Evolutionary conservation across 2,888 invertebrate species (phyloP), one percentile per base, ranked within the genome.

Genomic region (Trilocha varians): DNA sequence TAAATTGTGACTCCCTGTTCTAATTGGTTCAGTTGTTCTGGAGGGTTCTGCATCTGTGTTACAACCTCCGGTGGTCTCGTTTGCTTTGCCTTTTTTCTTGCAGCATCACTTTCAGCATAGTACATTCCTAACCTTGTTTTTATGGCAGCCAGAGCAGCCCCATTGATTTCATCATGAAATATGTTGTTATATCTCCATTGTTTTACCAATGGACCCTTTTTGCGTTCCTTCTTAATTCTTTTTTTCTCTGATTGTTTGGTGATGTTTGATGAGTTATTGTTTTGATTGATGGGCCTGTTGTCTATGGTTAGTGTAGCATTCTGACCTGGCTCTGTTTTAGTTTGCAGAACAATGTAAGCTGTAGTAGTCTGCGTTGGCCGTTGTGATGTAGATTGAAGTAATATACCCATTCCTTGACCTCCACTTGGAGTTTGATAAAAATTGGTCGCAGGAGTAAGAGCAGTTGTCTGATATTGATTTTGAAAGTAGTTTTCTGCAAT

Each of bases 101-200:
- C 82, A 11, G 79, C 82, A 63, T 84, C 84, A 71, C 77, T 83
- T 50, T 87, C 86, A 17, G 85, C 82, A 62, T 86, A 86, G 48
- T 87, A 87, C 82, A 86, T 84, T 3, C 78, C 82, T 17, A 87
- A 65, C 43, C 87, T 73, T 3, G 87, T 87, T 54, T 87, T 87
- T n/a, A 87, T 87, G 13, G 87, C 87, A 33, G 83, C 78, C 33
- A 87, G 59, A 32, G 86, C 85, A 33, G 85, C 83, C 33, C 87
- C 87, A 65, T 87, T 87, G 3, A 87, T 87, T 57, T 87, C 86
- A 59, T 87, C 87, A 65, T 88, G 88, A 50, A 88, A 88, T 53
- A 87, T 83, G 55, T 87, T 87, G 13, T 86, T 86, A 50, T 88
- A 88, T 47, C 87, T 70, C 88, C 88, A 88, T 47, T 87, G 87